Conservation (phyloP, 2,888 invertebrate genomes). For the Siphonodentalium dalli region DNA sequence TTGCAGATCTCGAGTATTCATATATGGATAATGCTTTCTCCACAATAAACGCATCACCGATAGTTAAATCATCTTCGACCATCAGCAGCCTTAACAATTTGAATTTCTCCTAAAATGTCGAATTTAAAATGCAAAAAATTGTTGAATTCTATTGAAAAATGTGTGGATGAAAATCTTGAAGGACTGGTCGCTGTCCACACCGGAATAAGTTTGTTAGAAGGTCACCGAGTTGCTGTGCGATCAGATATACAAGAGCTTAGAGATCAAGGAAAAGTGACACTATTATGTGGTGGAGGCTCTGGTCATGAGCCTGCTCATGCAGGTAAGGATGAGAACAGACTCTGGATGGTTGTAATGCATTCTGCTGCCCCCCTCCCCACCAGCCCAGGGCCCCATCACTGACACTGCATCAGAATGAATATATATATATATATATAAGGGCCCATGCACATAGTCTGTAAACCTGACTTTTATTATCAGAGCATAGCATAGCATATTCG, state of each 20-base stretch:
- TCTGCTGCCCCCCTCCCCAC: neutral
- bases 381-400: too few species aligned
- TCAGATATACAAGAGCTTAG: conserved; percentile 67
- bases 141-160: conserved; percentile 44
- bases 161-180: conserved; percentile 67
- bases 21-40: too few species aligned
- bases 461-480: too few species aligned
- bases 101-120: too few species aligned
- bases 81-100: too few species aligned
- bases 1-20: too few species aligned
- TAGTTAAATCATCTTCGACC: too few species aligned
- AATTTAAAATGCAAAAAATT: conserved; percentile 52
- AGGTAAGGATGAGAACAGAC: conserved; percentile 48
- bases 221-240: conserved; percentile 70
- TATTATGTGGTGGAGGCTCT: conserved; percentile 81
- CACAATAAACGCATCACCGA: too few species aligned
- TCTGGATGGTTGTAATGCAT: neutral
- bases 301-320: conserved; percentile 79
- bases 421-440: too few species aligned
- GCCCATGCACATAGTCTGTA: too few species aligned
- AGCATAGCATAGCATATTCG: too few species aligned
- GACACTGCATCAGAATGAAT: too few species aligned
- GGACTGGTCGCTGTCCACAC: conserved; percentile 70
- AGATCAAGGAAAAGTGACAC: conserved; percentile 67
- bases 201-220: conserved; percentile 68